Percentiles rank a stretch among this genome's conserved stretches.
Evolutionary conservation across 2,797 vertebrate species (phyloP).

Genomic region (Acestrorhynchus altus): DNA sequence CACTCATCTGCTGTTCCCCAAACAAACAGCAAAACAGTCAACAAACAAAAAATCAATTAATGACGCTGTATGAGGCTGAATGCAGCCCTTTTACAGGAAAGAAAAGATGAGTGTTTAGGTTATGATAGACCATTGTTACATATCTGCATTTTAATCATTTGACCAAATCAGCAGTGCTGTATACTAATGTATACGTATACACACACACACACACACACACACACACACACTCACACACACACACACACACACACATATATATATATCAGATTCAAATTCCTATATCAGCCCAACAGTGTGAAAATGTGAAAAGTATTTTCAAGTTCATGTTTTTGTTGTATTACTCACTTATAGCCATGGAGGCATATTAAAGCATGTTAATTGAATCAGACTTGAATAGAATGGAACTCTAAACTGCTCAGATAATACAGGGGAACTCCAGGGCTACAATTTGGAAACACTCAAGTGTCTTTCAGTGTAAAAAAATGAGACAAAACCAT

Average conservation of each 20-base stretch:
- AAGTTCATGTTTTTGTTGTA: not conserved
- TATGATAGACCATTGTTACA: no score
- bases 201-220: no score
- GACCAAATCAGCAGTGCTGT: no score
- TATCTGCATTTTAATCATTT: no score
- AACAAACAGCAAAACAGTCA: constrained; percentile 57
- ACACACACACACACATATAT: no score
- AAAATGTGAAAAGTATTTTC: no score
- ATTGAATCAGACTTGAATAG: not conserved
- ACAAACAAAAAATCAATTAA: constrained; percentile 55
- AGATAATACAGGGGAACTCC: not conserved
- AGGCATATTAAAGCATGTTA: not conserved
- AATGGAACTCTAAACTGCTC: not conserved
- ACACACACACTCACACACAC: no score
- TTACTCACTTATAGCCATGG: not conserved
- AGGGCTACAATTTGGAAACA: not conserved
- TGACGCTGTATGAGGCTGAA: constrained; percentile 43
- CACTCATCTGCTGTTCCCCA: constrained; percentile 56
- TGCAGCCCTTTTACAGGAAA: constrained; percentile 42
- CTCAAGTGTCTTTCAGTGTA: not conserved
- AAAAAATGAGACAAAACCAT: not conserved
- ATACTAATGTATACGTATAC: no score
- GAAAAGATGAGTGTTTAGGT: no score
- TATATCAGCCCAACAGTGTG: no score
- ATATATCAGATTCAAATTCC: no score